Evolutionary conservation across 2,797 vertebrate species (phyloP).

Genomic region (Tragopan temminckii): DNA sequence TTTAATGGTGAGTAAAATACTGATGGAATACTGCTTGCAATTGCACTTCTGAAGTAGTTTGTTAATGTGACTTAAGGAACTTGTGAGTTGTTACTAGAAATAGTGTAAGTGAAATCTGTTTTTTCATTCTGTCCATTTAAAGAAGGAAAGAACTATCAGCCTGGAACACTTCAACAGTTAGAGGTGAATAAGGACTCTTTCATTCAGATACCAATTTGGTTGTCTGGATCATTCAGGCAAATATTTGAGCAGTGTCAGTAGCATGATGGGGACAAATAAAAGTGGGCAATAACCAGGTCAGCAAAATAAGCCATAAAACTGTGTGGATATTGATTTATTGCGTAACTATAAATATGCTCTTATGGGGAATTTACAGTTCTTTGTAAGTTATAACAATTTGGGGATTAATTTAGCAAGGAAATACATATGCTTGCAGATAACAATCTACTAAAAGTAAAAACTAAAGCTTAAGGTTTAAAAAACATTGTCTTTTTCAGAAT

Average conservation of each 20-base stretch:
- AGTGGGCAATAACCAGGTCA: neutral
- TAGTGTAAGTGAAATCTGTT: neutral
- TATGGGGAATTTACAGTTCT: neutral
- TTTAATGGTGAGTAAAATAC: slow-evolving; percentile 90
- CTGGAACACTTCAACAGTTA: neutral
- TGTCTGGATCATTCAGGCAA: neutral
- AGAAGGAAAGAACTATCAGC: neutral
- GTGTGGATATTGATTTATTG: neutral
- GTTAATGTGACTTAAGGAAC: neutral
- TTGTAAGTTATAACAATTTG: neutral
- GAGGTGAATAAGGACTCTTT: neutral
- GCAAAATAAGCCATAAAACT: neutral
- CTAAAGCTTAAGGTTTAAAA: slow-evolving; percentile 3
- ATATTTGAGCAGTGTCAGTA: neutral
- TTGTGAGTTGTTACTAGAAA: neutral
- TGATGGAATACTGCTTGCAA: neutral
- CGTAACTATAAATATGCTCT: neutral
- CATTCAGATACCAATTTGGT: neutral
- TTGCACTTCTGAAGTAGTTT: neutral
- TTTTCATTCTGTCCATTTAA: neutral
- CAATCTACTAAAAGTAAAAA: neutral
- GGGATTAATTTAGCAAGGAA: neutral
- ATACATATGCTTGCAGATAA: neutral
- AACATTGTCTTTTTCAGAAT: slow-evolving; percentile 86
- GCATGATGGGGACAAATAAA: neutral